Base-by-base conservation (phyloP, 2,888 invertebrate species). In the Eupithecia subfuscata region DNA sequence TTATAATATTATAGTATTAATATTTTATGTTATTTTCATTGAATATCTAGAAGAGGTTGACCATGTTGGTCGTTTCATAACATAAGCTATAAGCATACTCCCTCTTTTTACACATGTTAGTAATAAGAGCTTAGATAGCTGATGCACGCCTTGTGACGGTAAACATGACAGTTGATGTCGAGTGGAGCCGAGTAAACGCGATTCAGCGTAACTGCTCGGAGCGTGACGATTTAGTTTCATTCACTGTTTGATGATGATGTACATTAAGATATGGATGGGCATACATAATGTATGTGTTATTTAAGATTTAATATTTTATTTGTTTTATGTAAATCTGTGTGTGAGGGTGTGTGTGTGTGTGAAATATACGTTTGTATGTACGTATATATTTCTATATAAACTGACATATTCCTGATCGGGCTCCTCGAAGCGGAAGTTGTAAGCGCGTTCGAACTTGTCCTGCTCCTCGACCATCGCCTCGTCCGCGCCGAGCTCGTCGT, bases 381-480 rank as follows among this genome's bases (percentile, higher is more conserved):
- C 45, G 34, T 5, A 34, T 4, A 5, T 34, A 34, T 4, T 34
- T 4, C 37, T 7, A 14, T 52, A 22, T 69, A 22, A 63, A 75
- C 95, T 94, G 83, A 98, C 97, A 91, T 97, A 99, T 83, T 99
- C 98, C 69, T 97, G 96, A 90, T 99, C 99, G 0, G 99, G 99
- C 90, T 99, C 99, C 90, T 99, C 99, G 90, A 97, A 99, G 79
- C 99, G 96, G 90, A 98, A 99, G 95, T 99, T 99, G 90, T 97
- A 99, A 81, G 99, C 99, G 68, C 97, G 96, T 88, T 99, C 99
- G 93, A 99, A 99, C 90, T 97, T 96, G 80, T 97, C 98, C 90
- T 98, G 98, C 86, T 97, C 96, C 83, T 97, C 97, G 43, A 98
- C 95, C 68, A 96, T 96, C 80, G 96, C 94, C 87, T 98, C 98